Percentiles rank a stretch among this genome's conserved stretches.
Conservation (phyloP, 2,888 invertebrate genomes). For the Sycophila texana region DNA sequence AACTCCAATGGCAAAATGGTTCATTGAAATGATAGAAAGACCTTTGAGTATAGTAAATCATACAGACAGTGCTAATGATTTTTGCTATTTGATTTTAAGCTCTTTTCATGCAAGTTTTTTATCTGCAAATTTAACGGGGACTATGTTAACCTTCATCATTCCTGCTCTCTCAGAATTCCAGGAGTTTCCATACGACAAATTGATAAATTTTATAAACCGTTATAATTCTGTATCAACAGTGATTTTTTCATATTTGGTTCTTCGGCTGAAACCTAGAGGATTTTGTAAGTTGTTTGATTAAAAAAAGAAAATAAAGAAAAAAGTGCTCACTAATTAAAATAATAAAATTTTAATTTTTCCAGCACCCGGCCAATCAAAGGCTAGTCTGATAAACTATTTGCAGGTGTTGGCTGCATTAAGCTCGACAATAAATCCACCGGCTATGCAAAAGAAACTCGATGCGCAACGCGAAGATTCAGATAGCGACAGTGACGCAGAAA, state of each 20-base stretch:
- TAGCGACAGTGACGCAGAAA: constrained; percentile 79
- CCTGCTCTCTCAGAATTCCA: constrained; percentile 80
- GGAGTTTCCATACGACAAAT: constrained; percentile 77
- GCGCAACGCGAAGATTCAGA: constrained; percentile 77
- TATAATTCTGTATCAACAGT: constrained; percentile 77
- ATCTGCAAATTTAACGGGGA: constrained; percentile 81
- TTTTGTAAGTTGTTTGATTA: constrained; percentile 78
- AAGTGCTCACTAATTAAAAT: too few relatives aligned
- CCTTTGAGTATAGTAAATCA: constrained; percentile 82
- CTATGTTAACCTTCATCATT: constrained; percentile 83
- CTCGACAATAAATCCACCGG: constrained; percentile 75
- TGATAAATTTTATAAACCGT: constrained; percentile 76
- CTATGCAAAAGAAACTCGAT: constrained; percentile 76
- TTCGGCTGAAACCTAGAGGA: constrained; percentile 81
- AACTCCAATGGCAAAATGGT: constrained; percentile 83
- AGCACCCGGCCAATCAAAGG: constrained; percentile 64
- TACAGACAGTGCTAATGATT: constrained; percentile 73
- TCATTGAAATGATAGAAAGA: constrained; percentile 86
- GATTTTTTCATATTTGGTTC: constrained; percentile 83
- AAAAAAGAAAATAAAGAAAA: not conserved
- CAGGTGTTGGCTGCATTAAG: constrained; percentile 79
- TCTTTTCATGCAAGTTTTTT: constrained; percentile 83
- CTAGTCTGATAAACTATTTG: constrained; percentile 76
- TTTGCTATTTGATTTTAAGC: constrained; percentile 77
- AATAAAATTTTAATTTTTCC: constrained; percentile 16